Base-by-base conservation (phyloP, 1,140 invertebrate genomes). In the Leucophenga varia region DNA sequence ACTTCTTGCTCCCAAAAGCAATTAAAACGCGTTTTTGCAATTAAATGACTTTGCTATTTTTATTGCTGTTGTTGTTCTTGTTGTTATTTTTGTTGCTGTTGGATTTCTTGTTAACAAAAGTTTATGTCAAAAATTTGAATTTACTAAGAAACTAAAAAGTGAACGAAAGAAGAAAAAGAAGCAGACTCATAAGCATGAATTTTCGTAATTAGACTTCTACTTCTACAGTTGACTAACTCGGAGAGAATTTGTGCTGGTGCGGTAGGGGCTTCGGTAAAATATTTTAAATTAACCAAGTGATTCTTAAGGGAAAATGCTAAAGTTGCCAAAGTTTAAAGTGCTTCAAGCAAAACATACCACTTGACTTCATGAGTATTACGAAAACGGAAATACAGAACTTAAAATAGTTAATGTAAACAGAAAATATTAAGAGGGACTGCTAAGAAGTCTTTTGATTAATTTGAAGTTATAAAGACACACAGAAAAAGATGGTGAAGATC, bases 11-110 rank as follows among this genome's bases (percentile, higher is more conserved):
- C 43, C 48, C 55, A 65, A 49, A 65, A 65, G 63, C 63, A 65
- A 65, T 65, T 65, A 65, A 65, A 65, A 65, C 63, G 63, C 63
- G 63, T 65, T 65, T 65, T 65, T 63, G 63, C 63, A 65, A 65
- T 65, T 65, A 65, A 65, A 65, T 65, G 63, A 65, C 63, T 65
- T 67, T 63, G 64, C 63, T 65, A 57, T 65, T 65, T 65, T 64
- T 67, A 44, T 48, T 37, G 28, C 34, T 30, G 45, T 36, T 4
- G 35, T 43, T 36, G 21, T 30, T 16, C 32, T 20, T 37, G 8
- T 10, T 28, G 46, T 16, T 44, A 13, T 21, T 47, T 16, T 39
- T 19, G 36, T 28, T 45, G 44, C 43, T 56, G 41, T 49, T 59
- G 40, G 44, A 37, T 54, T 64, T 57, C 55, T 54, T 56, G 61